Conservation (phyloP, 1,140 invertebrate species). For the Pseudomyrmex dendroicus region DNA sequence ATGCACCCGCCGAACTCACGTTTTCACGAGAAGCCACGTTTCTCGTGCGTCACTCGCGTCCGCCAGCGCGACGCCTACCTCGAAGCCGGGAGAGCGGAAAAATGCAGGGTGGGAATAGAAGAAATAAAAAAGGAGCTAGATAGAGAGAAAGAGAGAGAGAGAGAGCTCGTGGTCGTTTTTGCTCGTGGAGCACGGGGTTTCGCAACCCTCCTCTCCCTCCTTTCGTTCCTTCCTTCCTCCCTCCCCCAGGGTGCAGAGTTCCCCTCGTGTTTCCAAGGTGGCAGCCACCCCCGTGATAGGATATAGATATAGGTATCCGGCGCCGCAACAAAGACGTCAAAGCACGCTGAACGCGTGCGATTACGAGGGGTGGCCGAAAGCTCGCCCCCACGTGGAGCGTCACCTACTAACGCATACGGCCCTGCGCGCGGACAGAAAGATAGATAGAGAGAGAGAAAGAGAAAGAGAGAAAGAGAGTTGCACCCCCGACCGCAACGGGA, state of each 20-base stretch:
- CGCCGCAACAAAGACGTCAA: conserved; percentile 29
- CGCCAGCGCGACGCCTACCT: conserved; percentile 53
- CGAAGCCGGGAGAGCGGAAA: conserved; percentile 53
- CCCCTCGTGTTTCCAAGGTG: conserved; percentile 44
- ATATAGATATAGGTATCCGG: not conserved
- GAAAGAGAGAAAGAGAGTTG: conserved; percentile 61
- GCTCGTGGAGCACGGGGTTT: conserved; percentile 6
- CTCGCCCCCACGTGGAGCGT: conserved; percentile 63
- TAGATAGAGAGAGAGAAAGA: conserved; percentile 62
- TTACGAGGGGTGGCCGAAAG: conserved; percentile 29
- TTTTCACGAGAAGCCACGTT: conserved; percentile 48
- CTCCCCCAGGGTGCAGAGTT: not conserved
- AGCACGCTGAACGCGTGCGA: conserved; percentile 15
- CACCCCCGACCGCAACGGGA: conserved; percentile 75
- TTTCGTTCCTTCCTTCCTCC: too few relatives aligned
- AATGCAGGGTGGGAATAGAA: conserved; percentile 48
- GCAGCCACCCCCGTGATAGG: conserved; percentile 8
- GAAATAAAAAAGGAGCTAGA: conserved; percentile 44
- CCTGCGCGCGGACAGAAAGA: conserved; percentile 59
- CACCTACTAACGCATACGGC: conserved; percentile 68
- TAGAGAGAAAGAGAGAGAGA: conserved; percentile 1
- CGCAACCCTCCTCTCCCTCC: not conserved
- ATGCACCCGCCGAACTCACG: not conserved
- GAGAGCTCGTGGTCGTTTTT: conserved; percentile 4
- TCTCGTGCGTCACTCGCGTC: conserved; percentile 58